phyloP scores from a whole-genome alignment of 2,797 vertebrate genomes.

The Gila robusta region DNA sequence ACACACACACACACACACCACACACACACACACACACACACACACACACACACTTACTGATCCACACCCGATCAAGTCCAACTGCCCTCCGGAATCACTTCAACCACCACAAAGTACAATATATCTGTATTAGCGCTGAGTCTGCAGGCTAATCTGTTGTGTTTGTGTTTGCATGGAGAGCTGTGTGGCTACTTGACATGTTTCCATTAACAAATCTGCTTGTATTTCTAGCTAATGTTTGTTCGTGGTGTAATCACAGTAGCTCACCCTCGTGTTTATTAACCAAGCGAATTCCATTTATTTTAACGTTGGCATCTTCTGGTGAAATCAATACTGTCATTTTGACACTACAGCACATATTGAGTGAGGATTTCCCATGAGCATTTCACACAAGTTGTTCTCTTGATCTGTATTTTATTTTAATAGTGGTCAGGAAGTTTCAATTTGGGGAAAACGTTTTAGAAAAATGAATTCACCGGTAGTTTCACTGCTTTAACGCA shows the following conservation, averaged over 20 bases:
- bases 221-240: slow-evolving; percentile 41
- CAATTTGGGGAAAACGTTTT: background rate
- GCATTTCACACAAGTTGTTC: background rate
- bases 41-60: slow-evolving; percentile 53
- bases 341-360: slow-evolving; percentile 40
- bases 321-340: slow-evolving; percentile 38
- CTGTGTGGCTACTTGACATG: background rate
- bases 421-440: background rate
- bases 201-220: slow-evolving; percentile 14
- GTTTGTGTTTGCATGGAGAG: background rate
- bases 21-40: slow-evolving; percentile 62
- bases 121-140: slow-evolving; percentile 38
- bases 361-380: slow-evolving; percentile 25
- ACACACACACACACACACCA: slow-evolving; percentile 39
- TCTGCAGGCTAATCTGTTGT: slow-evolving; percentile 25
- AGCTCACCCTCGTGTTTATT: slow-evolving; percentile 32
- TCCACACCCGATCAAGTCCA: slow-evolving; percentile 37
- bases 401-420: background rate
- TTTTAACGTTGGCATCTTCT: slow-evolving; percentile 27
- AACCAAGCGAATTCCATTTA: slow-evolving; percentile 32
- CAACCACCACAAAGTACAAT: slow-evolving; percentile 37
- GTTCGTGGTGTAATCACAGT: background rate
- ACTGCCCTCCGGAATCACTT: slow-evolving; percentile 30
- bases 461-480: background rate
- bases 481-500: background rate